Conservation (phyloP, 2,888 invertebrate species). For the Leptogaster cylindrica region DNA sequence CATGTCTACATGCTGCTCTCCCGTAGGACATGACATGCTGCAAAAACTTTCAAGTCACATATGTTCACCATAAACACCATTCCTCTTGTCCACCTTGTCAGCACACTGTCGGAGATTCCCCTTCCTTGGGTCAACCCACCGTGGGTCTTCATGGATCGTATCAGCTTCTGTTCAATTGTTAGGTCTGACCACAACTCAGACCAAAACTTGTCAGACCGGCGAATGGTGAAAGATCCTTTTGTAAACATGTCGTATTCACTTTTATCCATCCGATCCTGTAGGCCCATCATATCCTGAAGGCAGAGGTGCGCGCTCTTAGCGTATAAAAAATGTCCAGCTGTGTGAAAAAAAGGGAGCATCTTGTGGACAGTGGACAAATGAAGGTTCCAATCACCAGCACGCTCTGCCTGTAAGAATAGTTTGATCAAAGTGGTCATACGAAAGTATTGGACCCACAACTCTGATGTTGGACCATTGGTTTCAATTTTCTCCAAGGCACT, state of each 20-base stretch:
- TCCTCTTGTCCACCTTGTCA: background rate
- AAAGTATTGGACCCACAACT: constrained; percentile 31
- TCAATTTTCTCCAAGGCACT: background rate
- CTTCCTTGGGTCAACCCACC: constrained; percentile 5
- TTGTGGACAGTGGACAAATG: background rate
- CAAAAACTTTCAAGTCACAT: background rate
- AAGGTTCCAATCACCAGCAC: background rate
- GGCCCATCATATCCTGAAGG: background rate
- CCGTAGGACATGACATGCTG: background rate
- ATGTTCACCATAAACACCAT: background rate
- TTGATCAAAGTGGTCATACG: constrained; percentile 6
- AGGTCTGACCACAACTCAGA: background rate
- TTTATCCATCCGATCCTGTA: background rate
- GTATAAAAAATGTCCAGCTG: background rate
- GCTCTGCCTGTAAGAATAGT: constrained; percentile 26
- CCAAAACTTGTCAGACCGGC: background rate
- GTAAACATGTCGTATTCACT: background rate
- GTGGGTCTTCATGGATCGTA: background rate
- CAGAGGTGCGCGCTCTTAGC: background rate
- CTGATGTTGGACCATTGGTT: background rate
- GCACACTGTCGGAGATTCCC: background rate
- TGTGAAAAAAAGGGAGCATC: background rate
- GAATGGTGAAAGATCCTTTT: background rate
- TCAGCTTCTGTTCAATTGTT: constrained; percentile 1
- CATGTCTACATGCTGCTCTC: constrained; percentile 11